phyloP scores from a whole-genome alignment of 2,113 vertebrate species.

The Elephas maximus region DNA sequence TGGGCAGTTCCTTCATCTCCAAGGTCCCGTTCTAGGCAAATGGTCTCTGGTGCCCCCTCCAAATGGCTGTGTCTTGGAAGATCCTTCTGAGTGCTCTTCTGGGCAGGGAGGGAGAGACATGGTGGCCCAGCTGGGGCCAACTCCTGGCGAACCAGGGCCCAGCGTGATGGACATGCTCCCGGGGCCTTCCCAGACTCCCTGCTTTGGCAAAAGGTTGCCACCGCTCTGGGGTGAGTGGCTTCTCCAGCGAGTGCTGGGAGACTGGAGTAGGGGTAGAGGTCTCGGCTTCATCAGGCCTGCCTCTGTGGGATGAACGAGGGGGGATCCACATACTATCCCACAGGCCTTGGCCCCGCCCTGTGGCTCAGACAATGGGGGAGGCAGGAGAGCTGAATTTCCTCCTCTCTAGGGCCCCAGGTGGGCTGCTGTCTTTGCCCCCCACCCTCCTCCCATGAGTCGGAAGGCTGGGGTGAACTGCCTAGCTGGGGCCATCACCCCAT shows the following conservation, averaged over 20 bases:
- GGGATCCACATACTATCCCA: not conserved
- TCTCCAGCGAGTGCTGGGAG: not conserved
- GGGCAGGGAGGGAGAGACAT: not conserved
- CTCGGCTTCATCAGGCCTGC: not conserved
- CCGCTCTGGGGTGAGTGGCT: not conserved
- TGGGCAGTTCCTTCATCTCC: not conserved
- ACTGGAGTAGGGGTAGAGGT: not conserved
- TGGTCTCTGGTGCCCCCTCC: not conserved
- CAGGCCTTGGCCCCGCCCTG: not conserved
- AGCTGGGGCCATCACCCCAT: not conserved
- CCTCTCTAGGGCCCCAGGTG: not conserved
- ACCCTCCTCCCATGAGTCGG: not conserved
- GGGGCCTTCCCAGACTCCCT: not conserved
- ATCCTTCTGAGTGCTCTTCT: not conserved
- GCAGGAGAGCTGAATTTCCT: not conserved
- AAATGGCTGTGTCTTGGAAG: not conserved
- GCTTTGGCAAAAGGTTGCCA: not conserved
- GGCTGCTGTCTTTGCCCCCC: not conserved
- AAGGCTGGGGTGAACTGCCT: not conserved
- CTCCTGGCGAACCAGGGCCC: not conserved
- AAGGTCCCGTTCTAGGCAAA: slow-evolving; percentile 9
- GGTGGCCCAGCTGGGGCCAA: not conserved
- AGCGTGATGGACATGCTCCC: not conserved
- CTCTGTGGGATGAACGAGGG: not conserved
- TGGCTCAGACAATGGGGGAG: not conserved